Conservation (phyloP, 2,888 invertebrate genomes). For the Tineola bisselliella region DNA sequence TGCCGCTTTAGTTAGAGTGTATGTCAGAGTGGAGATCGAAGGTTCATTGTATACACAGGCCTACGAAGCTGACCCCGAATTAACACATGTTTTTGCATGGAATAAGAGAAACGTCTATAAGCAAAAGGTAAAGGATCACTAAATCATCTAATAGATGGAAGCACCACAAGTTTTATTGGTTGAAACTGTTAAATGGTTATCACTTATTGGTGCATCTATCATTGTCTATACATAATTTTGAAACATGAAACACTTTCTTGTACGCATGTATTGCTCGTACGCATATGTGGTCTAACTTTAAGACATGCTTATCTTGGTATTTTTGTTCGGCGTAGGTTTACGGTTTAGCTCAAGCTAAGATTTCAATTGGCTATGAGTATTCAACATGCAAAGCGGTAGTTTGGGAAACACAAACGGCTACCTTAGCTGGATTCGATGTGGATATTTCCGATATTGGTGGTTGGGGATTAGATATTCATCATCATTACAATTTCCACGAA, state of each 20-base stretch:
- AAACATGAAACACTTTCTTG: too few relatives aligned
- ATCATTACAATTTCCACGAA: conserved; percentile 98
- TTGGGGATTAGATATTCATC: conserved; percentile 98
- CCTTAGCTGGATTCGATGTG: conserved; percentile 94
- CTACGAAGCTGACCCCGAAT: conserved; percentile 95
- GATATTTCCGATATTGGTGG: conserved; percentile 97
- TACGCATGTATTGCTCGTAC: too few relatives aligned
- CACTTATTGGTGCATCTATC: too few relatives aligned
- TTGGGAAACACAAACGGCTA: conserved; percentile 96
- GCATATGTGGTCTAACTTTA: too few relatives aligned
- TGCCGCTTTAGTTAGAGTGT: conserved; percentile 83
- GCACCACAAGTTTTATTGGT: too few relatives aligned
- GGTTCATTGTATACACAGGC: conserved; percentile 91
- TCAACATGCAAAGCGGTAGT: conserved; percentile 85
- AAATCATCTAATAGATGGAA: too few relatives aligned
- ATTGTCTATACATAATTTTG: too few relatives aligned
- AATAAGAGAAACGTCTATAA: conserved; percentile 97
- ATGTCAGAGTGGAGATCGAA: conserved; percentile 92
- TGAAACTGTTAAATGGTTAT: too few relatives aligned
- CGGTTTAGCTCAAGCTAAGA: conserved; percentile 86
- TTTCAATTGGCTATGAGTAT: conserved; percentile 95
- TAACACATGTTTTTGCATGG: conserved; percentile 98
- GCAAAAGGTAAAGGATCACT: conserved; percentile 78
- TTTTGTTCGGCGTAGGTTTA: conserved; percentile 66
- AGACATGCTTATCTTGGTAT: neutral